Conservation (phyloP, 35 echinoderm and acorn worm species). For the Hemicentrotus pulcherrimus region DNA sequence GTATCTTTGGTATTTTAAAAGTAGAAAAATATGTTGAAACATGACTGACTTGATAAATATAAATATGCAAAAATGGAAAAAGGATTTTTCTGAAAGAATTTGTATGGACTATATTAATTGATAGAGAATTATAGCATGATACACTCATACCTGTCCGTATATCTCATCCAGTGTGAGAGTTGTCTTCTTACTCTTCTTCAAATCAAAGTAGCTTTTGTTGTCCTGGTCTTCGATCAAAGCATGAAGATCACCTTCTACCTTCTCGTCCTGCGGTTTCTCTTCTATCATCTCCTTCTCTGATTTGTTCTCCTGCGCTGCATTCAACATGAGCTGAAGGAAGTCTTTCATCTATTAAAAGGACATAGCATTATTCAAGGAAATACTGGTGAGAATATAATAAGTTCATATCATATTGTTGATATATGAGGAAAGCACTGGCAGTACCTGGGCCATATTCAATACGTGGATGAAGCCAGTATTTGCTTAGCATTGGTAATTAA, state of each 20-base stretch:
- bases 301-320: background rate
- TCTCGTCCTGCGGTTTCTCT: background rate
- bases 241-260: background rate
- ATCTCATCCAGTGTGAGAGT: conserved; percentile 8
- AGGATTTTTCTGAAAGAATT: background rate
- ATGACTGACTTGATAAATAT: too few species aligned
- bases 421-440: too few species aligned
- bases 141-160: background rate
- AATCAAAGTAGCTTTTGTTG: background rate
- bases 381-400: background rate
- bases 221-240: background rate
- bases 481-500: too few species aligned
- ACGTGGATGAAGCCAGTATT: too few species aligned
- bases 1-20: too few species aligned
- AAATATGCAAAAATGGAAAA: background rate
- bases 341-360: background rate
- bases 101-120: background rate
- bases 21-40: too few species aligned
- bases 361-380: background rate
- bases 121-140: background rate
- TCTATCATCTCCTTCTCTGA: background rate
- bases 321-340: conserved; percentile 46
- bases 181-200: background rate
- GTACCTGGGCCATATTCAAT: too few species aligned
- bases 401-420: too few species aligned